Base-by-base conservation (phyloP, 2,888 invertebrate species). In the Calliopum simillimum region DNA sequence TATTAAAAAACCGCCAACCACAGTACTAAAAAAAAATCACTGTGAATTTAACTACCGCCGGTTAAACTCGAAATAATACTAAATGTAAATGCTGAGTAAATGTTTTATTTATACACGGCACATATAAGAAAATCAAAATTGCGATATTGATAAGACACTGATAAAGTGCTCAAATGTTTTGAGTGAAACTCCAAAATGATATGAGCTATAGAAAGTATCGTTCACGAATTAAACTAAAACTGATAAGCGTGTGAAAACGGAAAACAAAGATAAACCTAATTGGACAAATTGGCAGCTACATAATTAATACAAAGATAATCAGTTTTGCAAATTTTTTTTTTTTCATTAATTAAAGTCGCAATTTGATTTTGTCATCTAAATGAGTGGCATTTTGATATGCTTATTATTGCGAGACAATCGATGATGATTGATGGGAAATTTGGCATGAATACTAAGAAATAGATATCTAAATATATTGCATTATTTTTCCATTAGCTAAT, bases 391-490 rank as follows among this genome's bases (percentile, higher is more conserved):
- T 33, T 33, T 33, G 33, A 5, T 8, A 4, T 33, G 13, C 11
- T 53, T 53, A 21, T 23, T 53, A 49, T 19, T 49, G 49, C 16
- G 21, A 23, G 53, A 53, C 23, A 23, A 53, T 53, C 53, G 53
- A 53, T 53, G 14, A 19, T 8, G 33, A 33, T 8, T 8, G 33
- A 33, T 33, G 33, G 33, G 33, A 33, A 8, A 8, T 33, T 33
- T 33, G 5, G 33, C 33, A 8, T 33, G 33, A 8, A 33, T 33
- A 33, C 8, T 33, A 8, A 33, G n/a, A n/a, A n/a, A n/a, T n/a
- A n/a, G n/a, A n/a, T n/a, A n/a, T n/a, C n/a, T n/a, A n/a, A n/a
- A n/a, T n/a, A n/a, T n/a, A n/a, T n/a, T n/a, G n/a, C n/a, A n/a
- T n/a, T n/a, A n/a, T n/a, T n/a, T n/a, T n/a, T n/a, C n/a, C n/a